These are phyloP conservation scores for Parotia lawesii DNA, from an alignment of 2,113 vertebrate species.

Conservation along the genomic window DNA sequence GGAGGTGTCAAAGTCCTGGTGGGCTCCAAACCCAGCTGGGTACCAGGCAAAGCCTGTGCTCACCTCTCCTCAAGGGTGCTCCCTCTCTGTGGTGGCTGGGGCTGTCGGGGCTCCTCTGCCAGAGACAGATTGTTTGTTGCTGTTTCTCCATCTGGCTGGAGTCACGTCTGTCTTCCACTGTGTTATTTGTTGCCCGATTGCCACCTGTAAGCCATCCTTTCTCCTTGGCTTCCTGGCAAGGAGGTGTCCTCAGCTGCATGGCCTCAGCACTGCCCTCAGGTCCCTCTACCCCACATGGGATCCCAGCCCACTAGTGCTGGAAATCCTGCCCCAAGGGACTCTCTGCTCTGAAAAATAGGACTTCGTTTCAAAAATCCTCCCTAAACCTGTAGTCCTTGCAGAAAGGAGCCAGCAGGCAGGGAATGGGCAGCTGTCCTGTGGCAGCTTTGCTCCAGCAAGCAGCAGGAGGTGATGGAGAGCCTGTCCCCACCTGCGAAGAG, in stretches of 20 bases:
- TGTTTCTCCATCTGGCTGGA: conserved; percentile 45
- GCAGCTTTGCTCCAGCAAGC: background rate
- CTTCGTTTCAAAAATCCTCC: background rate
- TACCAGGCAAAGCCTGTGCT: background rate
- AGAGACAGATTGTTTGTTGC: conserved; percentile 32
- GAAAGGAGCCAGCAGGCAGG: background rate
- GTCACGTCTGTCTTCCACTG: background rate
- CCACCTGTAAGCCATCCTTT: background rate
- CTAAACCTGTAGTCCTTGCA: background rate
- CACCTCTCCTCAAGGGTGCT: background rate
- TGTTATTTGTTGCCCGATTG: background rate
- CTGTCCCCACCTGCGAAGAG: accelerated
- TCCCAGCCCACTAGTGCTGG: background rate
- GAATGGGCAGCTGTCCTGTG: accelerated
- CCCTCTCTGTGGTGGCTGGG: background rate
- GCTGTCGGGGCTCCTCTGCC: background rate
- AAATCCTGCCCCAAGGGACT: background rate
- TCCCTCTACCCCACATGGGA: background rate
- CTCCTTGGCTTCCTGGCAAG: background rate
- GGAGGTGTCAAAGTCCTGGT: background rate
- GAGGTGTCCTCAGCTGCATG: background rate
- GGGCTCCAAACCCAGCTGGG: background rate
- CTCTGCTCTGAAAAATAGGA: background rate
- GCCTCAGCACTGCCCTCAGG: background rate
- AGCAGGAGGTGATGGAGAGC: background rate